A percentile compares a stretch with the other conserved stretches of the same genome.
Evolutionary conservation across 2,797 vertebrate genomes (phyloP).

Genomic region (Melanotaenia nigrans): DNA sequence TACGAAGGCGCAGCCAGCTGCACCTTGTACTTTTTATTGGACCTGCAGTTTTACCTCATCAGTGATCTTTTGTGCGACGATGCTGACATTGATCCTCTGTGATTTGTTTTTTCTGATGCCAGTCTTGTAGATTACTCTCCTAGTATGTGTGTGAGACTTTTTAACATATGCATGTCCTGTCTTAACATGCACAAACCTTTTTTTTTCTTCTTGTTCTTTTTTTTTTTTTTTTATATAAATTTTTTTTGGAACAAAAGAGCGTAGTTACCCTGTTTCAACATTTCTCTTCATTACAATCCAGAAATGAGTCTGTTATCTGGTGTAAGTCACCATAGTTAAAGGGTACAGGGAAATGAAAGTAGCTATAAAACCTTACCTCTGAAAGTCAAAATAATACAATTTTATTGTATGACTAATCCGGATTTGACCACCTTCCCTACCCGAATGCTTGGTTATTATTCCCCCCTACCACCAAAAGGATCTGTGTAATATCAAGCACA

Average conservation of each 20-base stretch:
- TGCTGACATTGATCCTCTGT: conserved; percentile 73
- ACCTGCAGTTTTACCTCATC: conserved; percentile 84
- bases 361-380: conserved; percentile 78
- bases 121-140: conserved; percentile 59
- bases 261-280: conserved; percentile 40
- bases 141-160: conserved; percentile 51
- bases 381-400: conserved; percentile 66
- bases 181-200: conserved; percentile 62
- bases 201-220: background rate
- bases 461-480: conserved; percentile 64
- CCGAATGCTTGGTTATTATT: conserved; percentile 65
- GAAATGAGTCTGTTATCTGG: conserved; percentile 60
- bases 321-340: conserved; percentile 51
- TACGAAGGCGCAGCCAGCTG: conserved; percentile 65
- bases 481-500: conserved; percentile 79
- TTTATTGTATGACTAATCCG: conserved; percentile 68
- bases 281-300: conserved; percentile 51
- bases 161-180: conserved; percentile 63
- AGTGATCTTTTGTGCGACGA: conserved; percentile 69
- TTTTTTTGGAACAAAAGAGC: conserved; percentile 32
- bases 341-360: conserved; percentile 66
- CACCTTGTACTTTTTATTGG: conserved; percentile 79
- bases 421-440: conserved; percentile 73
- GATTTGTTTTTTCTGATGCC: conserved; percentile 63
- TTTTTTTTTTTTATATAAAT: background rate